phyloP scores from a whole-genome alignment of 2,113 vertebrate genomes.

The Dolichallabes microphthalmus region DNA sequence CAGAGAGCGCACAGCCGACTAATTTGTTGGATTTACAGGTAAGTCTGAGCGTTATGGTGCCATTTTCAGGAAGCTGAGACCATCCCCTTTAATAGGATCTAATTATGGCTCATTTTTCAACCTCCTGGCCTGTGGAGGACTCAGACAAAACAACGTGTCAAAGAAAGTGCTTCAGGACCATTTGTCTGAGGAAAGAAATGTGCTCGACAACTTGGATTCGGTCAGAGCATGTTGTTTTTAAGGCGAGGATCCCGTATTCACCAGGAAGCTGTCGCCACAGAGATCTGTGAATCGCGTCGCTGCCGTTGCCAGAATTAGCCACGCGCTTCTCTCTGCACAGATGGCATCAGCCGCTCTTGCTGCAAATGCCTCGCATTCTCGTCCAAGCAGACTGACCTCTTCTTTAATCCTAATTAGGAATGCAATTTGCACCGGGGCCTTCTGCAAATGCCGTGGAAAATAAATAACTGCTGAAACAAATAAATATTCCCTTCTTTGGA shows the following conservation, averaged over 20 bases:
- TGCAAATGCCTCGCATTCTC: slow-evolving; percentile 74
- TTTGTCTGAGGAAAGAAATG: slow-evolving; percentile 15
- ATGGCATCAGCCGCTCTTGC: slow-evolving; percentile 68
- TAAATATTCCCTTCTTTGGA: slow-evolving; percentile 23
- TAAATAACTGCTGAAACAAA: slow-evolving; percentile 51
- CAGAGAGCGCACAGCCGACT: slow-evolving; percentile 47
- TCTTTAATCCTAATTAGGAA: slow-evolving; percentile 81
- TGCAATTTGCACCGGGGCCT: slow-evolving; percentile 68
- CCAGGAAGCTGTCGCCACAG: slow-evolving; percentile 56
- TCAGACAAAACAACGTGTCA: slow-evolving; percentile 56
- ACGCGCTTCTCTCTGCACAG: slow-evolving; percentile 69
- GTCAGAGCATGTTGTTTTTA: slow-evolving; percentile 50
- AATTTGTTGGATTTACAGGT: slow-evolving; percentile 66
- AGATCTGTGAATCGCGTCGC: slow-evolving; percentile 67
- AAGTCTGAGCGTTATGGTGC: slow-evolving; percentile 50
- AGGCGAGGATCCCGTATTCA: slow-evolving; percentile 50
- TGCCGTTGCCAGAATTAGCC: slow-evolving; percentile 75
- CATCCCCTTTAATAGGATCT: slow-evolving; percentile 55
- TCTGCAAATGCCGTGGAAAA: slow-evolving; percentile 65
- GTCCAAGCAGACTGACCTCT: slow-evolving; percentile 70
- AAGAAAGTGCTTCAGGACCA: slow-evolving; percentile 44
- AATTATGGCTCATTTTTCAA: slow-evolving; percentile 55
- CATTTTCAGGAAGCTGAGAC: slow-evolving; percentile 40
- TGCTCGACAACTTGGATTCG: slow-evolving; percentile 52
- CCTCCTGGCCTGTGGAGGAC: slow-evolving; percentile 53